These are phyloP conservation scores for Podocnemis expansa DNA, from an alignment of 2,113 vertebrate species.

Conservation along the genomic window DNA sequence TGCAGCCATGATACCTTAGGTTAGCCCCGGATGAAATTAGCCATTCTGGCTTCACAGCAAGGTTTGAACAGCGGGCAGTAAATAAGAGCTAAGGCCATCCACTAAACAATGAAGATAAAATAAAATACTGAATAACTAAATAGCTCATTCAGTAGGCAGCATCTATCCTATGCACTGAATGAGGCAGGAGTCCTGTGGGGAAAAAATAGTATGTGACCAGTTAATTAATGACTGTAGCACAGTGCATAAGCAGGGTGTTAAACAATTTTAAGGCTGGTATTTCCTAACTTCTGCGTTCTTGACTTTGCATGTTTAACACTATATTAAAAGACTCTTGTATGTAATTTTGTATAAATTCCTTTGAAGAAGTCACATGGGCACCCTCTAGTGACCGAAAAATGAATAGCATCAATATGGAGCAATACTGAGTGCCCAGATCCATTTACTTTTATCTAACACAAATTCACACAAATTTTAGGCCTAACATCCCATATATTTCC, in stretches of 20 bases:
- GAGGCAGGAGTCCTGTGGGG: neutral
- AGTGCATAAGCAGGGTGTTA: fast-evolving
- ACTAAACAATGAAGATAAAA: neutral
- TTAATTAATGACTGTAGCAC: neutral
- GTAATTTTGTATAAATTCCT: neutral
- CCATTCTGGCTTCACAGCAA: neutral
- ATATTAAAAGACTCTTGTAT: neutral
- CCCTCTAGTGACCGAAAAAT: neutral
- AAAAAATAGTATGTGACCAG: no score
- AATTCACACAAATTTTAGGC: neutral
- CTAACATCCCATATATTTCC: neutral
- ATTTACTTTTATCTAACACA: neutral
- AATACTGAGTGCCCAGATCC: neutral
- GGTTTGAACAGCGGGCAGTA: neutral
- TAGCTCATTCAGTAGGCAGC: neutral
- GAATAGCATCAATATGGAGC: neutral
- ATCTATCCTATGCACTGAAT: neutral
- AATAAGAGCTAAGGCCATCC: neutral
- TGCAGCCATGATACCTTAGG: neutral
- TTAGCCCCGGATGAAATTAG: neutral
- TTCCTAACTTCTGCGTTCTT: neutral
- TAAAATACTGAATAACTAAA: neutral
- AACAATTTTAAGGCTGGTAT: neutral
- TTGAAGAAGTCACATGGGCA: neutral
- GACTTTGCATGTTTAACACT: neutral